Evolutionary conservation across 1,140 invertebrate genomes (phyloP).

Genomic region (Apocrypta bakeri): DNA sequence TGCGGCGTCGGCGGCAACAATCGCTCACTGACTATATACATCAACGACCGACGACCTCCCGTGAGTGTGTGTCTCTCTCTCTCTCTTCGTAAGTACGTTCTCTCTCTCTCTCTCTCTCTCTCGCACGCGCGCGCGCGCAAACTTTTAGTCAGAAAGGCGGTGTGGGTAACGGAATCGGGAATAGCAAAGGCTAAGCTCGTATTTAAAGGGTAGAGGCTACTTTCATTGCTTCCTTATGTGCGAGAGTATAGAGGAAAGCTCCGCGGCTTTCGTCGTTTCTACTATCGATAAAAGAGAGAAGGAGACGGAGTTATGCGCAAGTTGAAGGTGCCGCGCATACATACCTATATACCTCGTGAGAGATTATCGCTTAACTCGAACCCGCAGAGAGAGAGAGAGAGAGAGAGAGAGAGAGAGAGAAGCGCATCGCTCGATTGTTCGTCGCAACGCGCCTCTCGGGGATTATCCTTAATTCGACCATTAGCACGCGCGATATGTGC

Average conservation of each 20-base stretch:
- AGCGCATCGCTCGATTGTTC: not conserved
- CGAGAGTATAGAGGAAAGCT: not conserved
- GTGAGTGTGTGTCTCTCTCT: no score
- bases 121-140: not conserved
- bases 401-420: not conserved
- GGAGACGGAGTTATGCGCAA: not conserved
- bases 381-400: no score
- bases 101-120: no score
- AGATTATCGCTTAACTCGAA: no score
- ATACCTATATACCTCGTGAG: not conserved
- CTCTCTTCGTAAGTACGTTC: no score
- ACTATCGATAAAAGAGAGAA: not conserved
- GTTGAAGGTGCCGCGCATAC: not conserved
- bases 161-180: not conserved
- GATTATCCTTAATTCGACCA: not conserved
- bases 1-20: not conserved
- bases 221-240: not conserved
- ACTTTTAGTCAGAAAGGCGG: constrained; percentile 24
- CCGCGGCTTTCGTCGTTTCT: constrained; percentile 34
- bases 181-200: not conserved
- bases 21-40: not conserved
- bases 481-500: not conserved
- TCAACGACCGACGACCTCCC: not conserved
- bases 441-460: no score
- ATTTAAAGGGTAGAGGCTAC: not conserved